A percentile compares a stretch with the other conserved stretches of the same genome.
phyloP scores from a whole-genome alignment of 2,797 vertebrate genomes.

The Chaetophractus vellerosus region DNA sequence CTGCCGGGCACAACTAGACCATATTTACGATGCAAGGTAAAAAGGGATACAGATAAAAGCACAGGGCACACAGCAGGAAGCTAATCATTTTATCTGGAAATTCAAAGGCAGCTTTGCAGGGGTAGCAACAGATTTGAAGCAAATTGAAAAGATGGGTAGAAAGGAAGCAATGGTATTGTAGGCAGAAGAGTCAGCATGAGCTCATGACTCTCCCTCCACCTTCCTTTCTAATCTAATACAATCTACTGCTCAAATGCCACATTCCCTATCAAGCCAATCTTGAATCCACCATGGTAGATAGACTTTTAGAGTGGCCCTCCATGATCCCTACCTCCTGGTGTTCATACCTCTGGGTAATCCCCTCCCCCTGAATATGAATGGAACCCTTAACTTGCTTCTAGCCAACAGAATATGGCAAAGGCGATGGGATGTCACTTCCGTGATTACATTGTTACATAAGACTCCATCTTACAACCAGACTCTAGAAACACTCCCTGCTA shows the following conservation, averaged over 20 bases:
- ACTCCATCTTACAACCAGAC: neutral
- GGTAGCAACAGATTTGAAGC: neutral
- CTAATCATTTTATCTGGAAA: neutral
- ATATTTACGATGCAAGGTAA: neutral
- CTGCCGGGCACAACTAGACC: neutral
- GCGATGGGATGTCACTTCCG: neutral
- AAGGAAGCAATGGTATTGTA: neutral
- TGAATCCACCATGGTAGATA: neutral
- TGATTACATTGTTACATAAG: neutral
- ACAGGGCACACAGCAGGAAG: slow-evolving; percentile 6
- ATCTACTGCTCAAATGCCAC: neutral
- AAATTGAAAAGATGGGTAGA: neutral
- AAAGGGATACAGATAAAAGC: neutral
- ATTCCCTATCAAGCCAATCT: neutral
- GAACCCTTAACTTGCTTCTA: neutral
- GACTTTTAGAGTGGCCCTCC: neutral
- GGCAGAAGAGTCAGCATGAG: neutral
- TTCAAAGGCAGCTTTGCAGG: slow-evolving; percentile 35
- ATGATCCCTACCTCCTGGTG: neutral
- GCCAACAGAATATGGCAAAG: neutral
- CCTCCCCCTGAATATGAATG: neutral
- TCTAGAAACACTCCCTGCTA: neutral
- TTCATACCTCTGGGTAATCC: neutral
- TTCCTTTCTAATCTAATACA: neutral
- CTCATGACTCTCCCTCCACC: neutral